A percentile compares a stretch with the other conserved stretches of the same genome.
Evolutionary conservation across 2,888 invertebrate species (phyloP).

Genomic region (Brachyptera putata): DNA sequence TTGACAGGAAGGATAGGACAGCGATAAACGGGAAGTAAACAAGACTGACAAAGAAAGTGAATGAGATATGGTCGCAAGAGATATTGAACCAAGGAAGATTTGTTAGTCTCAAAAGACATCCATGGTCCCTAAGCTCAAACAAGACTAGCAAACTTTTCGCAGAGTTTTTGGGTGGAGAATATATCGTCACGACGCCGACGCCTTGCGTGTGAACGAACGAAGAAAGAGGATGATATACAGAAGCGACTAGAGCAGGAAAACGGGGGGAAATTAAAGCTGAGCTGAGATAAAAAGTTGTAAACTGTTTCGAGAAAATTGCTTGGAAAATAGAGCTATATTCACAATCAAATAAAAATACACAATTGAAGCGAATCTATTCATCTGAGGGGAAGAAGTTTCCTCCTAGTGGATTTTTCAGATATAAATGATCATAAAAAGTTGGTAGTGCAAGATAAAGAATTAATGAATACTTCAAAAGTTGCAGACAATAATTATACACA

Average conservation of each 20-base stretch:
- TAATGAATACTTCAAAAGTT: too few relatives aligned
- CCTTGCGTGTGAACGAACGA: too few relatives aligned
- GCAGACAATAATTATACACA: too few relatives aligned
- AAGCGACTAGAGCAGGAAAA: background rate
- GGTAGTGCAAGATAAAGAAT: too few relatives aligned
- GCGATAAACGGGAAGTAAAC: background rate
- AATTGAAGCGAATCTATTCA: too few relatives aligned
- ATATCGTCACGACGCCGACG: too few relatives aligned
- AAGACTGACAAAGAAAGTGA: background rate
- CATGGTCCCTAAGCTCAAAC: slow-evolving; percentile 3
- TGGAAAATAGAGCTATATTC: background rate
- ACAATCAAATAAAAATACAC: too few relatives aligned
- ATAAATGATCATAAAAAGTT: too few relatives aligned
- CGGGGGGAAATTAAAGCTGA: background rate
- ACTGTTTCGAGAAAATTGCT: background rate
- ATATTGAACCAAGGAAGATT: slow-evolving; percentile 19
- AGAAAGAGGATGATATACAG: background rate
- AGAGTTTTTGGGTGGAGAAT: too few relatives aligned
- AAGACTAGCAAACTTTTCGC: too few relatives aligned
- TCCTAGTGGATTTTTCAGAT: too few relatives aligned
- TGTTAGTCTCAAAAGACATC: background rate
- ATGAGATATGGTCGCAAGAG: slow-evolving; percentile 3
- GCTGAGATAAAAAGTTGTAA: background rate
- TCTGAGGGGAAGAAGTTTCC: too few relatives aligned
- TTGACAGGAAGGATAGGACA: background rate